Evolutionary conservation across 2,113 vertebrate species (phyloP), one percentile per base, ranked within the genome.

Genomic region (Isichthys henryi): DNA sequence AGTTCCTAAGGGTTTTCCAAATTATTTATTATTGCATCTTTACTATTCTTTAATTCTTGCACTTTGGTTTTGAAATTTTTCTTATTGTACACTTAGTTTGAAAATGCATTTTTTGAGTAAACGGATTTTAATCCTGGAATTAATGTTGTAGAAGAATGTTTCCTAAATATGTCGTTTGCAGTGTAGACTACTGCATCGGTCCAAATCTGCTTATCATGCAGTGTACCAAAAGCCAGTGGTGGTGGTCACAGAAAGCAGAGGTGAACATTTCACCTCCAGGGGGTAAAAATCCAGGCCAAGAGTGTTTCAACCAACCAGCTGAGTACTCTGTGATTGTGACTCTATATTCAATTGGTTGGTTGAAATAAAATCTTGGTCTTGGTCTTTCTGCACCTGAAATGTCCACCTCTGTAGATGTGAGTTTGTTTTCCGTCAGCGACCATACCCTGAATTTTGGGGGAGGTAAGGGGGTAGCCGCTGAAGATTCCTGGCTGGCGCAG

Each of bases 401-500:
- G n/a, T 70, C 62, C n/a, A 31, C 62, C n/a, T 31, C 62, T 31
- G 62, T n/a, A 70, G n/a, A 31, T 31, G 27, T 31, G 8, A 45
- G 45, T 27, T 27, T 86, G 48, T 19, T 39, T 23, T 19, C 27
- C 10, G 0, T 53, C 27, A 21, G n/a, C 15, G 10, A 21, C 19
- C 66, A 53, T 92, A 93, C 92, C 92, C 90, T 91, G 91, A 85
- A 89, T 82, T 90, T 93, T 93, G 77, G 92, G 92, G 89, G 90
- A 88, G 82, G 91, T 92, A 5, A 93, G 89, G 46, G 92, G 92
- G 85, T 92, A 93, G 87, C 92, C 92, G 45, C 90, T 89, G 43
- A 93, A 93, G 19, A 93, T 83, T 45, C 92, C 92, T 50, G 91
- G 92, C 56, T 91, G 89, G 58, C 91, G 92, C 70, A 92, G 92